Evolutionary conservation across 2,888 invertebrate genomes (phyloP).

Genomic region (Orchestes rusci): DNA sequence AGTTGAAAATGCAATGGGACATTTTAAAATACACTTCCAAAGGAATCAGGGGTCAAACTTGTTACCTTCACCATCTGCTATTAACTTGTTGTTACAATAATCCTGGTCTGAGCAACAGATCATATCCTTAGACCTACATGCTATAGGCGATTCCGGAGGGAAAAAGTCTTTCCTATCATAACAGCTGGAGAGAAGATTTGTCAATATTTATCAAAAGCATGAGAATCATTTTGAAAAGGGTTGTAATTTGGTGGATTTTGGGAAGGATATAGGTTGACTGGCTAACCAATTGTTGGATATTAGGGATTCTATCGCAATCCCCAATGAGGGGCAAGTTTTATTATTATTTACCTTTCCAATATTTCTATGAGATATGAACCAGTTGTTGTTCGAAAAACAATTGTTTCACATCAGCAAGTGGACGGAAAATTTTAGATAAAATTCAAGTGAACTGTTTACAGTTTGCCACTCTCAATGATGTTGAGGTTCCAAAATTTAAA

Average conservation of each 20-base stretch:
- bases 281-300: constrained; percentile 23
- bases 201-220: background rate
- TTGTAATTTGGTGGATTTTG: background rate
- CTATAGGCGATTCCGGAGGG: constrained; percentile 50
- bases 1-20: constrained; percentile 2
- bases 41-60: constrained; percentile 24
- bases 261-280: constrained; percentile 16
- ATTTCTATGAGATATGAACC: too few species aligned
- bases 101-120: constrained; percentile 51
- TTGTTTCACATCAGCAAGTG: too few species aligned
- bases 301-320: too few species aligned
- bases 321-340: too few species aligned
- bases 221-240: background rate
- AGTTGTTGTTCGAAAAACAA: too few species aligned
- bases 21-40: background rate
- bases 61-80: constrained; percentile 32
- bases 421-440: too few species aligned
- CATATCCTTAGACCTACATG: constrained; percentile 40
- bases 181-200: background rate
- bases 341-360: too few species aligned
- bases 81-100: constrained; percentile 45
- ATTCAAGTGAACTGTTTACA: too few species aligned
- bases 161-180: constrained; percentile 47
- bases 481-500: too few species aligned
- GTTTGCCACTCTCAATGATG: too few species aligned